Conservation (phyloP, 2,888 invertebrate genomes). For the Oxystoma pomonae region DNA sequence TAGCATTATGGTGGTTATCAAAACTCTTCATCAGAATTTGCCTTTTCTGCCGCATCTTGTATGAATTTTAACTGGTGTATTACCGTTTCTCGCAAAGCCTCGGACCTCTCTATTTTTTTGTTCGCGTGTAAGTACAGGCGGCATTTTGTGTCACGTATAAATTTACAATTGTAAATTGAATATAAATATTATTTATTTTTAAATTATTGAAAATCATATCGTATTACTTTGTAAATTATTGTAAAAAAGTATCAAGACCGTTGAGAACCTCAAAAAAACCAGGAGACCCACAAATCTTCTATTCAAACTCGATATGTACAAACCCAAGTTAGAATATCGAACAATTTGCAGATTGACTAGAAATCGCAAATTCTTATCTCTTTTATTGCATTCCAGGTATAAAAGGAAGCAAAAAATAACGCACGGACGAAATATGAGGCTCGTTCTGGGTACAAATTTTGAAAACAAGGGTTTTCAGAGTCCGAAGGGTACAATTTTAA, state of each 20-base stretch:
- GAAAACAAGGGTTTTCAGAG: too few relatives aligned
- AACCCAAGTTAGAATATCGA: too few relatives aligned
- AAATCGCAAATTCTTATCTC: too few relatives aligned
- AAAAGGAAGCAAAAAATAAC: neutral
- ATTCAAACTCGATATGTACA: too few relatives aligned
- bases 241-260: too few relatives aligned
- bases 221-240: too few relatives aligned
- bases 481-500: neutral
- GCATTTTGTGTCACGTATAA: neutral
- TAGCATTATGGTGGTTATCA: neutral
- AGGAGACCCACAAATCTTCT: too few relatives aligned
- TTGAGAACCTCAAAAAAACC: too few relatives aligned
- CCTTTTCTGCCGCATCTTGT: neutral
- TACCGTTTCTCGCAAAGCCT: neutral
- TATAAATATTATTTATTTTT: neutral
- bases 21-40: neutral
- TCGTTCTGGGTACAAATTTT: neutral
- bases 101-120: neutral
- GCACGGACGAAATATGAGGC: neutral
- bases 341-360: too few relatives aligned
- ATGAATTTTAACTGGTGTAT: neutral
- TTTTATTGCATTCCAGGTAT: neutral
- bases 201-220: neutral
- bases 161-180: neutral
- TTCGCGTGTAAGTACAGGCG: neutral